Base-by-base conservation (phyloP, 2,888 invertebrate species). In the Eurois occulta region DNA sequence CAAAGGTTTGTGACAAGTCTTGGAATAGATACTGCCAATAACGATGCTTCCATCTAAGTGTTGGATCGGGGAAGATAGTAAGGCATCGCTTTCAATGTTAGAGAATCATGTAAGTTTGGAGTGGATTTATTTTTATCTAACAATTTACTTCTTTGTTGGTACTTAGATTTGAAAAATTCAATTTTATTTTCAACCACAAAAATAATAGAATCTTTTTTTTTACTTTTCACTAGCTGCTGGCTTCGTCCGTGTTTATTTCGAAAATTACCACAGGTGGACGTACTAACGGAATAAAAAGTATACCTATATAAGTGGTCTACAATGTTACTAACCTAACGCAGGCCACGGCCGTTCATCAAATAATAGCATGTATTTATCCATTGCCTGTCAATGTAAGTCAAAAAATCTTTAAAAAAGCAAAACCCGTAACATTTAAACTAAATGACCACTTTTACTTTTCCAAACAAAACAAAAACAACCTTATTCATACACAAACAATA, bases 1-100 rank as follows among this genome's bases (percentile, higher is more conserved):
- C 90, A 91, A 92, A 92, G 92, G 93, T 93, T 92, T 92, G 92
- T 90, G 92, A 92, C 93, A 92, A 87, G 90, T 92, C 92, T 93
- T 89, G 87, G 87, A 93, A 93, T 93, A 93, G 93, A 92, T 89
- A 89, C 90, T 90, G 89, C 88, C 91, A 90, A 91, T 90, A 90
- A 86, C 78, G 81, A 83, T 68, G 75, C 80, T 80, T 84, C 86
- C 72, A 73, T 84, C 81, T 80, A 69, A 80, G 83, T 81, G 84
- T 83, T 68, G 66, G 60, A 86, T 82, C 69, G 66, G 48, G 65
- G 68, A 66, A 75, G 72, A 69, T 65, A 77, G 72, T 69, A 69
- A 32, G 28, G 41, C 58, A 76, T 55, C n/a, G 60, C 65, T 80
- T 75, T 75, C 75, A 73, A 73, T 84, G 60, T 43, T 43, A 41